phyloP scores from a whole-genome alignment of 2,113 vertebrate species.

The Baryphthengus martii region DNA sequence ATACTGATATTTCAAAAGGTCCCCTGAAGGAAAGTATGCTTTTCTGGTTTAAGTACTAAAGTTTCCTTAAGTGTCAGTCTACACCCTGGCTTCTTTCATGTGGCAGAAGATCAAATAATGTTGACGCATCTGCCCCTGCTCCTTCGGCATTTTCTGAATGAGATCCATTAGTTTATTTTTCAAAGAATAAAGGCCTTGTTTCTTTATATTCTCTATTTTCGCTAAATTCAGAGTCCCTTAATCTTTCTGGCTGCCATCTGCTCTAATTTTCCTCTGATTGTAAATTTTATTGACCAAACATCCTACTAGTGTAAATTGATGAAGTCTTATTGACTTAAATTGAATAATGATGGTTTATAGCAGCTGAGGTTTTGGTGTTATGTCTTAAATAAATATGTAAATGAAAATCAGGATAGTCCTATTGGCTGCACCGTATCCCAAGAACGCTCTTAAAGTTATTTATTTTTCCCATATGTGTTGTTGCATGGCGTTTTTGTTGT shows the following conservation, averaged over 20 bases:
- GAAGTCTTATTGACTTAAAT: not conserved
- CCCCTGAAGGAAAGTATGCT: fast-evolving
- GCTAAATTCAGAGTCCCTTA: not conserved
- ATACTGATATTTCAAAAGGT: not conserved
- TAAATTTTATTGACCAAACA: constrained; percentile 17
- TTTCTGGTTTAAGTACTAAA: not conserved
- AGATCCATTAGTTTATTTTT: not conserved
- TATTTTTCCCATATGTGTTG: not conserved
- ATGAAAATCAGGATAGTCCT: not conserved
- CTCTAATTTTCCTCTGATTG: not conserved
- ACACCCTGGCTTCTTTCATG: not conserved
- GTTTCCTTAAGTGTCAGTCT: not conserved
- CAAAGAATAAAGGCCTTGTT: not conserved
- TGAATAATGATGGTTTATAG: not conserved
- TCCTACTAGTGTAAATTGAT: not conserved
- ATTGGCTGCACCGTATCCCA: not conserved
- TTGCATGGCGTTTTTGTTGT: not conserved
- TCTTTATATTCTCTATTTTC: not conserved
- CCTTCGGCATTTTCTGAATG: not conserved
- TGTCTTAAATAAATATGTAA: not conserved
- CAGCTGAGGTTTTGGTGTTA: not conserved
- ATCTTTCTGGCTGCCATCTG: not conserved
- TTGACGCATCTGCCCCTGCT: not conserved
- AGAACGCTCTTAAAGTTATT: not conserved
- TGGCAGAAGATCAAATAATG: not conserved